Evolutionary conservation across 2,888 invertebrate genomes (phyloP).

Genomic region (Diadromus collaris): DNA sequence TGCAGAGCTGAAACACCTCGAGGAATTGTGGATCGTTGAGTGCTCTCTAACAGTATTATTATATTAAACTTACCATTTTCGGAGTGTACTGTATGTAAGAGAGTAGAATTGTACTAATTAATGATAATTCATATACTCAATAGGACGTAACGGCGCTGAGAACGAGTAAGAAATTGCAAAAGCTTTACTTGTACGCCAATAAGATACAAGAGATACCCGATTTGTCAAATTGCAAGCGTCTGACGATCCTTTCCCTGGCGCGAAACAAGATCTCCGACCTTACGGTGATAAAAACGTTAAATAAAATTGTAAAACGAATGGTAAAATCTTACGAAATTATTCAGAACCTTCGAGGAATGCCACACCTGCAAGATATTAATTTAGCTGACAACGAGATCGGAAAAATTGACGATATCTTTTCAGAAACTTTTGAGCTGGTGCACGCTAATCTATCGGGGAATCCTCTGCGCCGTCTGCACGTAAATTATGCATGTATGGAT

Average conservation of each 20-base stretch:
- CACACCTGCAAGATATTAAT: slow-evolving; percentile 61
- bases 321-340: background rate
- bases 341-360: slow-evolving; percentile 60
- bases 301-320: background rate
- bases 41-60: slow-evolving; percentile 59
- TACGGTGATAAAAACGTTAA: slow-evolving; percentile 50
- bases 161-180: slow-evolving; percentile 58
- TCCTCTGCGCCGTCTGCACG: slow-evolving; percentile 59
- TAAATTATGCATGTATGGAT: slow-evolving; percentile 35
- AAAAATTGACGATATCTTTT: slow-evolving; percentile 58
- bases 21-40: slow-evolving; percentile 69
- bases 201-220: slow-evolving; percentile 62
- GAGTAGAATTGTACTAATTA: background rate
- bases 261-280: slow-evolving; percentile 63
- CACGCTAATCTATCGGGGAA: slow-evolving; percentile 67
- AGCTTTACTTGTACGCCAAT: slow-evolving; percentile 68
- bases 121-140: slow-evolving; percentile 13
- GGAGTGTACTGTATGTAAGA: background rate
- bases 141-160: slow-evolving; percentile 63
- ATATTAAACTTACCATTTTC: background rate
- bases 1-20: slow-evolving; percentile 62
- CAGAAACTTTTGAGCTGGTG: slow-evolving; percentile 54
- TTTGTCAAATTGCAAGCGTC: slow-evolving; percentile 49
- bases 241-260: slow-evolving; percentile 63
- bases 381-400: slow-evolving; percentile 65